Percentiles rank a stretch among this genome's conserved stretches.
Conservation (phyloP, 2,888 invertebrate species). For the Xanthorhoe spadicearia region DNA sequence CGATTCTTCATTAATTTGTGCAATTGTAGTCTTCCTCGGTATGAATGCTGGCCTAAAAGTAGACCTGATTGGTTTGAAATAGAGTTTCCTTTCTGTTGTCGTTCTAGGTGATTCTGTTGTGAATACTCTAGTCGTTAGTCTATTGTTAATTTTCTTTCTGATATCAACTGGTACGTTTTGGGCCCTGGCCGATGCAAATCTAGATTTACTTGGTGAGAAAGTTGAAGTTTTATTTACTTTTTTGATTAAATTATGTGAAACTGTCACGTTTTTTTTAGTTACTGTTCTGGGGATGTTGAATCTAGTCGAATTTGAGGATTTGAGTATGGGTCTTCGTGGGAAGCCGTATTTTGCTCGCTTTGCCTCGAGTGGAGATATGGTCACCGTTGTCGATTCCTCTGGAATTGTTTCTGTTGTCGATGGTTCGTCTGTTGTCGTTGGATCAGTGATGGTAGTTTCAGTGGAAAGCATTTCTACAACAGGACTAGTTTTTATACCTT, state of each 20-base stretch:
- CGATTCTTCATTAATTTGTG: conserved; percentile 53
- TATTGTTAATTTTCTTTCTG: conserved; percentile 65
- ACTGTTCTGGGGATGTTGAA: conserved; percentile 41
- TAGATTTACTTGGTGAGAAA: conserved; percentile 67
- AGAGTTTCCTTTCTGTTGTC: conserved; percentile 72
- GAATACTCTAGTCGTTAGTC: conserved; percentile 53
- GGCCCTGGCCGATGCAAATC: conserved; percentile 67
- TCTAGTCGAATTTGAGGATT: conserved; percentile 68
- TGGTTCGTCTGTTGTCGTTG: conserved; percentile 49
- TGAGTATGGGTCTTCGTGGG: conserved; percentile 69
- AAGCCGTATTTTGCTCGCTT: conserved; percentile 76
- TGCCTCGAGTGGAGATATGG: conserved; percentile 62
- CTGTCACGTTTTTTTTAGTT: conserved; percentile 62
- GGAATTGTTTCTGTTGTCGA: conserved; percentile 59
- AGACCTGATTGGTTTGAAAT: conserved; percentile 72
- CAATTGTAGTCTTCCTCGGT: conserved; percentile 65
- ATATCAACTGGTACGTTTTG: conserved; percentile 78
- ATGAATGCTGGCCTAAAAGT: conserved; percentile 73
- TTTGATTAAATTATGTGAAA: conserved; percentile 55
- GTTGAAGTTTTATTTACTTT: conserved; percentile 70
- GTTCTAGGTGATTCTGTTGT: conserved; percentile 72
- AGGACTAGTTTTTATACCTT: conserved; percentile 46
- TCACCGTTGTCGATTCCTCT: conserved; percentile 67
- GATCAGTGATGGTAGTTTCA: conserved; percentile 49
- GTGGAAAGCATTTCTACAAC: conserved; percentile 51